phyloP scores from a whole-genome alignment of 2,888 invertebrate genomes.

The Sisyra terminalis region DNA sequence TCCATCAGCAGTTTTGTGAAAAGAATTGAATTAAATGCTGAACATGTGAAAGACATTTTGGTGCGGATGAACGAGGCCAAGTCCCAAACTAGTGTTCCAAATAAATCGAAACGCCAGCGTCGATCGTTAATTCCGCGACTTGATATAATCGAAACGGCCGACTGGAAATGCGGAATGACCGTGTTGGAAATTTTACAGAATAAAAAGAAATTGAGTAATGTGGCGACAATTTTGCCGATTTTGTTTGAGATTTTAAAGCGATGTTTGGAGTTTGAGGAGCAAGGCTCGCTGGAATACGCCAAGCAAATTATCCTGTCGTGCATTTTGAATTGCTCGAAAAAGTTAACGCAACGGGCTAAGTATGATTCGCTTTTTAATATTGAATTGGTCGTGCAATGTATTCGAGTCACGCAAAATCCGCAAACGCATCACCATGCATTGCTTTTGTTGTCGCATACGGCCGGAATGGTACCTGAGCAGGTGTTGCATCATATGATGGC shows the following conservation, averaged over 20 bases:
- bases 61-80: slow-evolving; percentile 37
- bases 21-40: slow-evolving; percentile 44
- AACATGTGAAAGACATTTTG: slow-evolving; percentile 39
- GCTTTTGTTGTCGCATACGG: slow-evolving; percentile 62
- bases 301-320: slow-evolving; percentile 73
- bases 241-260: slow-evolving; percentile 64
- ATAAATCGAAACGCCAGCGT: slow-evolving; percentile 26
- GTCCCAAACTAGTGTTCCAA: slow-evolving; percentile 23
- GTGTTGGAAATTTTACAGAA: slow-evolving; percentile 72
- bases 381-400: slow-evolving; percentile 71
- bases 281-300: slow-evolving; percentile 68
- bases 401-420: slow-evolving; percentile 80
- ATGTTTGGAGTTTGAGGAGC: slow-evolving; percentile 67
- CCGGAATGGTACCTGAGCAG: slow-evolving; percentile 60
- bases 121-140: slow-evolving; percentile 32
- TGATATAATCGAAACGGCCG: slow-evolving; percentile 42
- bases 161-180: slow-evolving; percentile 67
- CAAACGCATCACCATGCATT: slow-evolving; percentile 92
- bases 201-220: slow-evolving; percentile 59
- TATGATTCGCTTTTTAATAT: slow-evolving; percentile 39
- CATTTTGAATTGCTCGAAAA: slow-evolving; percentile 53
- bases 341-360: slow-evolving; percentile 31
- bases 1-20: slow-evolving; percentile 46
- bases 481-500: slow-evolving; percentile 89
- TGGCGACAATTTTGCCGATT: slow-evolving; percentile 47